Percentiles rank a stretch among this genome's conserved stretches.
These are phyloP conservation scores for Notothenia coriiceps DNA, from an alignment of 2,113 vertebrate genomes.

Conservation along the genomic window DNA sequence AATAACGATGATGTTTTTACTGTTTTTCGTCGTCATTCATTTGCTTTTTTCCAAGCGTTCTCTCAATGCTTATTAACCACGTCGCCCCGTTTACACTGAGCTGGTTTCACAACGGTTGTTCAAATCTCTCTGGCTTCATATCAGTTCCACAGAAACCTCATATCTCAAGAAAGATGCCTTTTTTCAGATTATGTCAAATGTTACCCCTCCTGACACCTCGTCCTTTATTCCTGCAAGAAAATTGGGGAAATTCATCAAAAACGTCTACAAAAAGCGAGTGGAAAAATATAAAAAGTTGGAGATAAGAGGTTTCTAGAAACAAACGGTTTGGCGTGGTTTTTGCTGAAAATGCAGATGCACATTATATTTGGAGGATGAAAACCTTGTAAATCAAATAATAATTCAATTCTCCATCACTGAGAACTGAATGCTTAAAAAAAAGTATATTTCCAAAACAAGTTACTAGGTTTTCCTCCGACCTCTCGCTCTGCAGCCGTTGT, in stretches of 20 bases:
- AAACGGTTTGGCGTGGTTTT: constrained; percentile 19
- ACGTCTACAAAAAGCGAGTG: neutral
- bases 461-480: constrained; percentile 38
- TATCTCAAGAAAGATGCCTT: constrained; percentile 58
- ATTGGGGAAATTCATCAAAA: neutral
- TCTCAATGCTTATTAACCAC: constrained; percentile 53
- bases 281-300: constrained; percentile 1
- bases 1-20: constrained; percentile 32
- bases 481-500: constrained; percentile 4
- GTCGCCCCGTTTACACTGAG: constrained; percentile 64
- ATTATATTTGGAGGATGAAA: neutral
- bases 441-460: neutral
- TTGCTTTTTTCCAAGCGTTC: constrained; percentile 42
- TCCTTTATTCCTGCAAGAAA: neutral
- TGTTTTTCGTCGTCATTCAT: constrained; percentile 1
- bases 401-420: neutral
- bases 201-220: neutral
- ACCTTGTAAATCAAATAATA: constrained; percentile 25
- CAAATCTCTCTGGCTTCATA: constrained; percentile 37
- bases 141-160: constrained; percentile 53
- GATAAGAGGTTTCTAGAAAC: constrained; percentile 42
- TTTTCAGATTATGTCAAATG: neutral
- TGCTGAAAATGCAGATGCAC: constrained; percentile 9
- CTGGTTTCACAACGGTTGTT: constrained; percentile 51
- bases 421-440: neutral